Evolutionary conservation across 2,888 invertebrate species (phyloP).

Genomic region (Conomelus anceps): DNA sequence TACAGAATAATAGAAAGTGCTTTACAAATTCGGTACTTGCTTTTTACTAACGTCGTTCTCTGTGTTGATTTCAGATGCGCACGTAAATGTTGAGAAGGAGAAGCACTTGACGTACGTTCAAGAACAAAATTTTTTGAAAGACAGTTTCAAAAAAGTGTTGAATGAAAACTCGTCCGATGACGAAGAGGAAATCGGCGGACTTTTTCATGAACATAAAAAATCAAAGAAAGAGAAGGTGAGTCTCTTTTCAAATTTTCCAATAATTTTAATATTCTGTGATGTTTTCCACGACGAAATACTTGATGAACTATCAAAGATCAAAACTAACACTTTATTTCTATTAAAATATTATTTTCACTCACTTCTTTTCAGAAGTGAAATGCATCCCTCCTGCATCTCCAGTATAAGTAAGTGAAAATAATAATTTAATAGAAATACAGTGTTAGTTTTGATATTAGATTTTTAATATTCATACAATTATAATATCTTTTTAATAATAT

Average conservation of each 20-base stretch:
- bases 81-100: neutral
- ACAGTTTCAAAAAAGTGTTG: conserved; percentile 53
- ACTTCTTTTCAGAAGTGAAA: too few relatives aligned
- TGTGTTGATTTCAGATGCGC: neutral
- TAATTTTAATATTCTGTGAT: neutral
- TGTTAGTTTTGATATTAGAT: too few relatives aligned
- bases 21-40: conserved; percentile 33
- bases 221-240: conserved; percentile 46
- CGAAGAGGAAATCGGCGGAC: conserved; percentile 47
- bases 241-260: neutral
- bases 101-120: conserved; percentile 50
- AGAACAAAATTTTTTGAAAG: conserved; percentile 59
- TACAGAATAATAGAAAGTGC: conserved; percentile 25
- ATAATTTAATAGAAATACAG: too few relatives aligned
- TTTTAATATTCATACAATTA: too few relatives aligned
- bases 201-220: conserved; percentile 51
- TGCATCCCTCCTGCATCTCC: too few relatives aligned
- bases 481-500: too few relatives aligned
- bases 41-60: neutral
- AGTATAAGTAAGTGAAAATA: too few relatives aligned
- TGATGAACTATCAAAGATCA: too few relatives aligned
- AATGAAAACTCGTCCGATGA: conserved; percentile 48
- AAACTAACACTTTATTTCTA: too few relatives aligned
- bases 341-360: too few relatives aligned
- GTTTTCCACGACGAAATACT: neutral